These are phyloP conservation scores for Platypus cylindrus DNA, from an alignment of 2,888 invertebrate species.

Conservation along the genomic window DNA sequence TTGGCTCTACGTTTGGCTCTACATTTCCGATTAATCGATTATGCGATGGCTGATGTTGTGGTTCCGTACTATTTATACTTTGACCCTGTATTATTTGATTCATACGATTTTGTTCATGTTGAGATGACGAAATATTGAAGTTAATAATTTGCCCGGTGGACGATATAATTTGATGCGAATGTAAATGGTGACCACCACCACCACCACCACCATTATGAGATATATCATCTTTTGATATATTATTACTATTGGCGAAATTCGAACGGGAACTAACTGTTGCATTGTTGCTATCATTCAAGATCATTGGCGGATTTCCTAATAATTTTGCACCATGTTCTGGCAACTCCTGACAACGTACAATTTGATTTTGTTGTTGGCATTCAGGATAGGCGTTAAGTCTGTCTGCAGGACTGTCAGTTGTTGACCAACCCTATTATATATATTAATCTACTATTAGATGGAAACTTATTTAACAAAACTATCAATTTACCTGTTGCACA, in stretches of 20 bases:
- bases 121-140: slow-evolving; percentile 40
- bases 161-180: slow-evolving; percentile 37
- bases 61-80: slow-evolving; percentile 19
- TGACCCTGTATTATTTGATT: slow-evolving; percentile 24
- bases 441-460: background rate
- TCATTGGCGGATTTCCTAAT: slow-evolving; percentile 23
- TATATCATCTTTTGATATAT: slow-evolving; percentile 20
- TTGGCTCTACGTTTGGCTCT: slow-evolving; percentile 31
- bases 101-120: slow-evolving; percentile 24
- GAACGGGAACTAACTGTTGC: slow-evolving; percentile 30
- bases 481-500: slow-evolving; percentile 27
- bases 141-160: slow-evolving; percentile 49
- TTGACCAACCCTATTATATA: slow-evolving; percentile 25
- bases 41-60: slow-evolving; percentile 23
- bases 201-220: slow-evolving; percentile 18
- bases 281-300: slow-evolving; percentile 22
- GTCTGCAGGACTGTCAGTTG: slow-evolving; percentile 16
- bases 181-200: slow-evolving; percentile 21
- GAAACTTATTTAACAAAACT: background rate
- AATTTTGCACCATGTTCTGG: slow-evolving; percentile 23
- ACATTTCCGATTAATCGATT: slow-evolving; percentile 30
- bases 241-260: slow-evolving; percentile 20
- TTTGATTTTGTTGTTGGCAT: slow-evolving; percentile 29
- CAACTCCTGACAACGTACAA: slow-evolving; percentile 31
- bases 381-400: slow-evolving; percentile 24